phyloP scores from a whole-genome alignment of 2,113 vertebrate species.

The Danio rerio region GRCz12tu NC_133196.1:17183001-17183500 shows the following conservation, averaged over 20 bases:
- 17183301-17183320: constrained; percentile 79
- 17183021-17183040: constrained; percentile 3
- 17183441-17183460: no score
- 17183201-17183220: constrained; percentile 53
- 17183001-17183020: neutral
- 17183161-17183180: constrained; percentile 71
- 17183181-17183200: constrained; percentile 45
- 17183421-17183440: neutral
- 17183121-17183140: neutral
- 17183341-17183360: constrained; percentile 48
- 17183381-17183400: neutral
- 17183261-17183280: constrained; percentile 59
- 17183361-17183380: neutral
- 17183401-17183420: neutral
- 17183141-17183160: constrained; percentile 70
- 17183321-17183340: constrained; percentile 74
- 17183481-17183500: no score
- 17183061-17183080: neutral
- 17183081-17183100: constrained; percentile 13
- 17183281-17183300: constrained; percentile 69
- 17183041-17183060: neutral
- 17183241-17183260: constrained; percentile 76
- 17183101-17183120: neutral
- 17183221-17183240: constrained; percentile 64
- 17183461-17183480: no score